phyloP scores from a whole-genome alignment of 2,113 vertebrate species.

The Mustela lutreola region DNA sequence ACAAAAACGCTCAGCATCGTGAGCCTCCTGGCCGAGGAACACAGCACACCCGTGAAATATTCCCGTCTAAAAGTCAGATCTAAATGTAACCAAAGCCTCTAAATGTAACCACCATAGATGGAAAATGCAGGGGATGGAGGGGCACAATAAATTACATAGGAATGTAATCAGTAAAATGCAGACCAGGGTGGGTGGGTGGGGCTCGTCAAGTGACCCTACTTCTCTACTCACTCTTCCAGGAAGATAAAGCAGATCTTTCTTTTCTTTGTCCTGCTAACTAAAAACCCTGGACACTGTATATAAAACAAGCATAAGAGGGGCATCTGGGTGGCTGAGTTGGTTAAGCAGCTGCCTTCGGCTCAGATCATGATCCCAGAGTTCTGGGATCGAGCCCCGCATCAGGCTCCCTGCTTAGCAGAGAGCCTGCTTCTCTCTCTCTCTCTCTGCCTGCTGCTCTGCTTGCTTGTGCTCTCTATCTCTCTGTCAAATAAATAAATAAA shows the following conservation, averaged over 20 bases:
- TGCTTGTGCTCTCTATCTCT: too few species aligned
- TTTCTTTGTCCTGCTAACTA: background rate
- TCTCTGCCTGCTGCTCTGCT: too few species aligned
- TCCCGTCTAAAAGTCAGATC: background rate
- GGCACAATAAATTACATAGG: background rate
- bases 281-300: background rate
- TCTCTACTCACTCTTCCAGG: background rate
- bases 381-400: too few species aligned
- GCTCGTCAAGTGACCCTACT: background rate
- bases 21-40: background rate
- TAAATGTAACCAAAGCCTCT: background rate
- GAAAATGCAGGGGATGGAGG: background rate
- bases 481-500: too few species aligned
- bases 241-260: background rate
- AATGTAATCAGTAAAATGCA: background rate
- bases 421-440: too few species aligned
- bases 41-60: background rate
- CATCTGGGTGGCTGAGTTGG: too few species aligned
- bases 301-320: background rate
- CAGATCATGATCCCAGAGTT: too few species aligned
- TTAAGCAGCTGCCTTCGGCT: too few species aligned
- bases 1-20: background rate
- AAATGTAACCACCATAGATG: background rate
- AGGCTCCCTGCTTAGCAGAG: too few species aligned
- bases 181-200: fast-evolving